Percentiles rank a stretch among this genome's conserved stretches.
Evolutionary conservation across 2,888 invertebrate species (phyloP).

Genomic region (Drosophila subsilvestris): DNA sequence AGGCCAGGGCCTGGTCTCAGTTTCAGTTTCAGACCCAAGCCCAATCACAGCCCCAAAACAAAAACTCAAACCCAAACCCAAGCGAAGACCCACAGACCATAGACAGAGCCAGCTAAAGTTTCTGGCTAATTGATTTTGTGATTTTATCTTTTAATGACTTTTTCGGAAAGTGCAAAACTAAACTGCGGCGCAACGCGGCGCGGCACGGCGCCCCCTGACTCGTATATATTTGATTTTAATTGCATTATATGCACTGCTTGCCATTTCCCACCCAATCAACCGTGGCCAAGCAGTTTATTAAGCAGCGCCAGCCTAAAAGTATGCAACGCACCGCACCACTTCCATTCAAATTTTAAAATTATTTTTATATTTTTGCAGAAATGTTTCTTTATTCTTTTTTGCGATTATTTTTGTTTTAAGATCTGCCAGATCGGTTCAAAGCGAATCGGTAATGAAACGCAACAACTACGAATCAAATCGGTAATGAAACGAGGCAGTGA

Average conservation of each 20-base stretch:
- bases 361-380: no score
- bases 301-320: constrained; percentile 21
- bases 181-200: constrained; percentile 20
- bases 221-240: constrained; percentile 59
- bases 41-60: background rate
- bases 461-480: no score
- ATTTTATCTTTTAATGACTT: constrained; percentile 81
- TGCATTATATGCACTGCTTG: constrained; percentile 41
- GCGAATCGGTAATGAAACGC: no score
- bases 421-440: no score
- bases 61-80: no score
- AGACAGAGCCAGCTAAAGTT: constrained; percentile 63
- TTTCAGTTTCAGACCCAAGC: constrained; percentile 4
- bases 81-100: constrained; percentile 8
- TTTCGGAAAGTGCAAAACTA: constrained; percentile 63
- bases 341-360: no score
- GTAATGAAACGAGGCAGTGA: no score
- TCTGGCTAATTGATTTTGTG: constrained; percentile 80
- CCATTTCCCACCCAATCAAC: background rate
- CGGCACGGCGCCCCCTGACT: constrained; percentile 2
- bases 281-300: constrained; percentile 16
- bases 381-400: no score
- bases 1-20: constrained; percentile 25
- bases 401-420: no score
- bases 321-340: constrained; percentile 12